Evolutionary conservation across 2,888 invertebrate genomes (phyloP).

Genomic region (Theodoxus fluviatilis): DNA sequence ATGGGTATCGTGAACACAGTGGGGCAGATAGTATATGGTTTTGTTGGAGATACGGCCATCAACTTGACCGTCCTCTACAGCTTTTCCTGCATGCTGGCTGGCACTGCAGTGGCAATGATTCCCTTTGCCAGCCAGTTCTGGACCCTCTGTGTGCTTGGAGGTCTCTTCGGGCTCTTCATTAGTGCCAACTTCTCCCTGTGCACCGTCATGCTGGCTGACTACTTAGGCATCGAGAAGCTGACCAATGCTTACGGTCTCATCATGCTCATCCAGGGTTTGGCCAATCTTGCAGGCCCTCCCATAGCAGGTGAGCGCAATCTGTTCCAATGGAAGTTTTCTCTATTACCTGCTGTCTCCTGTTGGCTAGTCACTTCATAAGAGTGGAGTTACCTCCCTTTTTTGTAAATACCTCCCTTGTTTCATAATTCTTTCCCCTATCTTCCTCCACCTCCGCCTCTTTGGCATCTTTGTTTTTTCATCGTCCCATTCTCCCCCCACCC

Average conservation of each 20-base stretch:
- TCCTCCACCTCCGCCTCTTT: too few species aligned
- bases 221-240: conserved; percentile 88
- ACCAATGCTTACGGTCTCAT: conserved; percentile 90
- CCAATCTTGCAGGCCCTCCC: conserved; percentile 88
- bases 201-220: conserved; percentile 87
- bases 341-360: neutral
- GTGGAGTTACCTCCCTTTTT: too few species aligned
- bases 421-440: too few species aligned
- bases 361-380: neutral
- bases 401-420: too few species aligned
- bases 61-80: conserved; percentile 85
- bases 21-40: conserved; percentile 78
- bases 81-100: conserved; percentile 72
- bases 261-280: conserved; percentile 86
- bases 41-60: conserved; percentile 84
- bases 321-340: neutral
- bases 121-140: conserved; percentile 45
- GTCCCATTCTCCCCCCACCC: neutral
- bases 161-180: conserved; percentile 83
- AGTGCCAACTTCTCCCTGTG: conserved; percentile 87
- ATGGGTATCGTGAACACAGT: conserved; percentile 82
- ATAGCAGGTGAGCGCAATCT: conserved; percentile 77
- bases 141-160: conserved; percentile 45
- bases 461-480: neutral
- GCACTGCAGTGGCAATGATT: conserved; percentile 57